Percentiles rank a stretch among this genome's conserved stretches.
These are phyloP conservation scores for Microctonus brassicae DNA, from an alignment of 2,888 invertebrate genomes.

Conservation along the genomic window DNA sequence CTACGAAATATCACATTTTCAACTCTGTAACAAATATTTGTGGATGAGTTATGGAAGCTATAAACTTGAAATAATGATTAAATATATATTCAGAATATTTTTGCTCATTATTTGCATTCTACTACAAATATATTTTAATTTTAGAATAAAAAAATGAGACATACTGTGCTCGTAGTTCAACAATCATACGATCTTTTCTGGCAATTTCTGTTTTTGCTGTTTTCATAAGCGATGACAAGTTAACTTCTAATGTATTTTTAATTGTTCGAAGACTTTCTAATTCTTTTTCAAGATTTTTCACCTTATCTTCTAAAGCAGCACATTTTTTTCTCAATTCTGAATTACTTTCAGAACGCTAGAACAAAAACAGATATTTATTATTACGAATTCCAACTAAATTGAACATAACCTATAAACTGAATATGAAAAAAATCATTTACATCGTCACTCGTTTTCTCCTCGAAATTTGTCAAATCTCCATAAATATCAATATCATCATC, in stretches of 20 bases:
- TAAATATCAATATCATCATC: conserved; percentile 67
- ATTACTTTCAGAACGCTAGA: conserved; percentile 58
- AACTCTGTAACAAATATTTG: neutral
- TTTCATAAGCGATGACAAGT: conserved; percentile 70
- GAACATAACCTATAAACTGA: conserved; percentile 40
- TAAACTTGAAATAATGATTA: neutral
- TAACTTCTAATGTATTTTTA: conserved; percentile 65
- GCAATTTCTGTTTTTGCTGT: conserved; percentile 71
- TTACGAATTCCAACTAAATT: conserved; percentile 34
- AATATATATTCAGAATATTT: neutral
- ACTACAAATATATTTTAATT: too few species aligned
- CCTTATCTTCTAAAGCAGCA: conserved; percentile 44
- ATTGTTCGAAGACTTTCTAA: conserved; percentile 49
- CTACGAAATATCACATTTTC: neutral
- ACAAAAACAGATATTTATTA: conserved; percentile 30
- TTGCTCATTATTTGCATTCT: too few species aligned
- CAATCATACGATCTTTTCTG: conserved; percentile 70
- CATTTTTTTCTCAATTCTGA: conserved; percentile 54
- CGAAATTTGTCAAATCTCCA: conserved; percentile 63
- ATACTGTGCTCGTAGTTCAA: conserved; percentile 67
- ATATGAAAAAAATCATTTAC: conserved; percentile 32
- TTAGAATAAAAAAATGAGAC: conserved; percentile 37
- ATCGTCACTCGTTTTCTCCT: conserved; percentile 39
- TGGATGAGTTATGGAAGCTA: neutral
- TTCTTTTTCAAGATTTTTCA: conserved; percentile 22